These are phyloP conservation scores for Microctenopoma lineatum DNA, from an alignment of 2,797 vertebrate genomes.

Conservation along the genomic window DNA sequence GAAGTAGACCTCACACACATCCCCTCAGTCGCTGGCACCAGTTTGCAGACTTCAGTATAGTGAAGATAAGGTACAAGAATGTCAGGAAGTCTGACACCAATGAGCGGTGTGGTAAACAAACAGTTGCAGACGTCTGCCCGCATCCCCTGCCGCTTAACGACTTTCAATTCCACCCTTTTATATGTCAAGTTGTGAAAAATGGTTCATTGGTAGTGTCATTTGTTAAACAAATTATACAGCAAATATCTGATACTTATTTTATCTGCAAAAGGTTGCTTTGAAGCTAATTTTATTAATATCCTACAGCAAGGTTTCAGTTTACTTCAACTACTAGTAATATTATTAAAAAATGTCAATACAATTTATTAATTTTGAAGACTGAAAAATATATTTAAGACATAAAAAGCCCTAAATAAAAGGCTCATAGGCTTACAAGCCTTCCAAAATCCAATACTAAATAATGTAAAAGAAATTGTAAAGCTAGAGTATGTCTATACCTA, in stretches of 20 bases:
- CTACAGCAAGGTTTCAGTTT: background rate
- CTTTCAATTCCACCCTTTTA: conserved; percentile 80
- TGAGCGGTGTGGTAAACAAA: conserved; percentile 82
- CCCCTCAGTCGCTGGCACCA: conserved; percentile 72
- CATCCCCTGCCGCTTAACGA: conserved; percentile 78
- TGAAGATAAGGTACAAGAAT: conserved; percentile 84
- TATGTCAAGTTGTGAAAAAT: conserved; percentile 78
- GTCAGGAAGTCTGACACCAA: conserved; percentile 85
- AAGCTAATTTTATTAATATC: background rate
- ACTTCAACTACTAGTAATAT: background rate
- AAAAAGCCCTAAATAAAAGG: too few species aligned
- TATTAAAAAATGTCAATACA: background rate
- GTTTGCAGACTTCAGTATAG: conserved; percentile 73
- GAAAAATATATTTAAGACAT: background rate
- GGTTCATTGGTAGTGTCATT: conserved; percentile 30
- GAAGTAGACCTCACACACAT: conserved; percentile 68
- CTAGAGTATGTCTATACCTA: conserved; percentile 25
- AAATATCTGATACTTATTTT: background rate
- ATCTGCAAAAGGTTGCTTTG: background rate
- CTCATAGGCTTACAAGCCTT: background rate
- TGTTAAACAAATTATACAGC: conserved; percentile 53
- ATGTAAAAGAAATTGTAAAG: conserved; percentile 30
- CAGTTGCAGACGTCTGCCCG: conserved; percentile 81
- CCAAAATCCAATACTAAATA: conserved; percentile 9
- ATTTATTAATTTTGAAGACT: background rate